Conservation (phyloP, 2,113 vertebrate species). For the Machaerirhynchus nigripectus region DNA sequence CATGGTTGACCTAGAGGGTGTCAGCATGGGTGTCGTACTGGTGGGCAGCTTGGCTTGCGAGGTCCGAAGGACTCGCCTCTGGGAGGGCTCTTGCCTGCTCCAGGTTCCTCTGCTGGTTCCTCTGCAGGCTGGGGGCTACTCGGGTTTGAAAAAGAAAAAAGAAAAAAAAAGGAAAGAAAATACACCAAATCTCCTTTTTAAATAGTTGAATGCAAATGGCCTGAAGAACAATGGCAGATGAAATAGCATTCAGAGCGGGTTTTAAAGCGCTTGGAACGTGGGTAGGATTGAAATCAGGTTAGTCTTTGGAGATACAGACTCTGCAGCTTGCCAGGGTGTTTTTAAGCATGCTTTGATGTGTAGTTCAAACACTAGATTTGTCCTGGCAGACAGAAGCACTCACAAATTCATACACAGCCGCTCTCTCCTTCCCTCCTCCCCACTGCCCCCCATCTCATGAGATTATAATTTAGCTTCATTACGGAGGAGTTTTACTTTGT, state of each 20-base stretch:
- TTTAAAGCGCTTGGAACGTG: slow-evolving; percentile 50
- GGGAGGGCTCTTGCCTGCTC: not conserved
- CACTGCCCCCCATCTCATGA: slow-evolving; percentile 46
- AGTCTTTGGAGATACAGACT: slow-evolving; percentile 54
- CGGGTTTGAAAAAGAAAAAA: not conserved
- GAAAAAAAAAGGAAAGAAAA: slow-evolving; percentile 19
- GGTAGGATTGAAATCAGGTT: slow-evolving; percentile 63
- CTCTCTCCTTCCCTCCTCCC: slow-evolving; percentile 34
- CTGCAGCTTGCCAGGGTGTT: slow-evolving; percentile 55
- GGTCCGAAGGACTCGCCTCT: rapidly evolving
- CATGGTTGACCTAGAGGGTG: not conserved
- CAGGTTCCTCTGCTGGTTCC: not conserved
- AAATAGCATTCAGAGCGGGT: slow-evolving; percentile 45
- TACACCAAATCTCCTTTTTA: slow-evolving; percentile 48
- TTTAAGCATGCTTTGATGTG: slow-evolving; percentile 66
- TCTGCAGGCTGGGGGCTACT: not conserved
- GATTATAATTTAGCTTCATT: slow-evolving; percentile 65
- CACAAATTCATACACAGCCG: not conserved
- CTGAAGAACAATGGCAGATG: slow-evolving; percentile 59
- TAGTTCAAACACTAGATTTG: slow-evolving; percentile 64
- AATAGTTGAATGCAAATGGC: slow-evolving; percentile 58
- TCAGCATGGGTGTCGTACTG: not conserved
- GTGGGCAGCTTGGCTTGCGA: not conserved
- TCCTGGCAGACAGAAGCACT: slow-evolving; percentile 62
- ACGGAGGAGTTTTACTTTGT: slow-evolving; percentile 42